Conservation (phyloP, 2,888 invertebrate species). For the Anorthoa munda region DNA sequence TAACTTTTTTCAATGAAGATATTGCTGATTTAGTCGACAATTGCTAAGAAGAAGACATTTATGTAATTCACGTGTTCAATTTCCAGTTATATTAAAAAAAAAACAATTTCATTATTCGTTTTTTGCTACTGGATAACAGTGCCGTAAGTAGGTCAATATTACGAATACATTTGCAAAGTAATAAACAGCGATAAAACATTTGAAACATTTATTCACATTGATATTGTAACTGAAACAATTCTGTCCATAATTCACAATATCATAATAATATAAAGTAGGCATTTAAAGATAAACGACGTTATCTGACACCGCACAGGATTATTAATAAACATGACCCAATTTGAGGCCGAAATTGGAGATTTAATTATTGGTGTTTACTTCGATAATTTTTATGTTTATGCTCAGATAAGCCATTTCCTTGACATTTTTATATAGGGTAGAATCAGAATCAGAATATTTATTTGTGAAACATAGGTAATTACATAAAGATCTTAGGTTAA, state of each 20-base stretch:
- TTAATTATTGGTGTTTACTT: conserved; percentile 24
- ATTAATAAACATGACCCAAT: conserved; percentile 64
- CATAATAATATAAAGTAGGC: conserved; percentile 34
- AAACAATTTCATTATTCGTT: background rate
- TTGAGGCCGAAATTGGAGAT: conserved; percentile 47
- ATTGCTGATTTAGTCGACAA: no score
- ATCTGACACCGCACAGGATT: conserved; percentile 54
- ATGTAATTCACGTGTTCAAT: background rate
- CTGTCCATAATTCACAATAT: conserved; percentile 44
- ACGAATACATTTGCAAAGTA: conserved; percentile 45
- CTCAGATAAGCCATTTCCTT: background rate
- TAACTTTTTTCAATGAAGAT: no score
- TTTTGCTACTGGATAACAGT: conserved; percentile 28
- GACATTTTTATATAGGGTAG: background rate
- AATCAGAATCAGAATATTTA: no score
- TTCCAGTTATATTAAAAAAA: background rate
- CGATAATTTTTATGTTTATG: conserved; percentile 13
- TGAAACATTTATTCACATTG: conserved; percentile 39
- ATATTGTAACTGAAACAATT: conserved; percentile 44
- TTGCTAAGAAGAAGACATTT: background rate
- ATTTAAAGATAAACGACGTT: conserved; percentile 58
- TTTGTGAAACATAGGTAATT: no score
- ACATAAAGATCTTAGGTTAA: no score
- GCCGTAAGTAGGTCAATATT: conserved; percentile 58
- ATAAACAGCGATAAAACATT: conserved; percentile 57